Percentiles rank a stretch among this genome's conserved stretches.
Conservation (phyloP, 2,113 vertebrate species). For the Hemibagrus wyckioides region DNA sequence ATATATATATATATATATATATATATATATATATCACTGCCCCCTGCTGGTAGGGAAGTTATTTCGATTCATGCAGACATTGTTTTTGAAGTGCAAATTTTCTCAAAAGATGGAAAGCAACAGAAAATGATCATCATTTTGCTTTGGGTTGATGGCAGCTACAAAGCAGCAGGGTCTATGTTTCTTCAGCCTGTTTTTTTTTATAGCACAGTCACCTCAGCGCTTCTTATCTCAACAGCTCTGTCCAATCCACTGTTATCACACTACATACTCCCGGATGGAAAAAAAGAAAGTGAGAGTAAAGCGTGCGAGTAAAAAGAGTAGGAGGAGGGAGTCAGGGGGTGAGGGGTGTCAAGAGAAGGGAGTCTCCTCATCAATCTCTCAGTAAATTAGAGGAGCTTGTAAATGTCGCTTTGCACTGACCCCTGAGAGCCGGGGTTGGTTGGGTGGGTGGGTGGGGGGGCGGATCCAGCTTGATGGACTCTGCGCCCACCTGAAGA, state of each 20-base stretch:
- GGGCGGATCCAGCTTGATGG: neutral
- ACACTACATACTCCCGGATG: neutral
- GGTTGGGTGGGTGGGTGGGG: constrained; percentile 14
- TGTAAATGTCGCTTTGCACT: constrained; percentile 67
- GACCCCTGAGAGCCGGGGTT: constrained; percentile 60
- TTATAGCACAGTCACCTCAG: neutral
- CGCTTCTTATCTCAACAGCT: constrained; percentile 17
- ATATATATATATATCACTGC: neutral
- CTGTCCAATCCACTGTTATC: neutral
- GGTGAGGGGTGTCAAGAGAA: constrained; percentile 39
- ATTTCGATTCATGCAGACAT: neutral
- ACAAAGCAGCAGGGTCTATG: neutral
- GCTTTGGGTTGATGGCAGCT: neutral
- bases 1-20: too few species aligned
- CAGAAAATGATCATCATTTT: neutral
- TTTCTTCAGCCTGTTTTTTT: neutral
- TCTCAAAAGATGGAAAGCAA: neutral
- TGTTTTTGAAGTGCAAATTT: neutral
- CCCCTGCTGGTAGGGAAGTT: neutral
- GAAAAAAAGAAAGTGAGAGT: constrained; percentile 28
- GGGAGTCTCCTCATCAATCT: constrained; percentile 62
- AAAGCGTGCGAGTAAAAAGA: constrained; percentile 15
- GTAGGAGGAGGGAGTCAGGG: constrained; percentile 9
- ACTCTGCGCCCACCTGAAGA: constrained; percentile 15
- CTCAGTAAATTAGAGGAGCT: constrained; percentile 63